Evolutionary conservation across 2,888 invertebrate species (phyloP).

Genomic region (Ichneumon xanthorius): DNA sequence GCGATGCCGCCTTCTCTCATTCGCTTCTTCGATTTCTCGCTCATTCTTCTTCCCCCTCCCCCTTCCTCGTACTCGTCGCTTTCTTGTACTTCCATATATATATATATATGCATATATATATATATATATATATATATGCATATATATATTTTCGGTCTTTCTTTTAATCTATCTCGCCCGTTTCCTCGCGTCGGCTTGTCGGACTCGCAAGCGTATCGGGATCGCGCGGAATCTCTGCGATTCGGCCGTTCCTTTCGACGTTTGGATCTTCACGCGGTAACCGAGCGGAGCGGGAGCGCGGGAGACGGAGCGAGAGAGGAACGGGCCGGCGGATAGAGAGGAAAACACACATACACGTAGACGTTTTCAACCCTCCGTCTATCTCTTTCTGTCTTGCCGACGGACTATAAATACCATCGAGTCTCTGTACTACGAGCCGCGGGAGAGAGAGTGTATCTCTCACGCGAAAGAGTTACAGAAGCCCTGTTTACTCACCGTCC

Average conservation of each 20-base stretch:
- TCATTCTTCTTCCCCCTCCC: constrained; percentile 66
- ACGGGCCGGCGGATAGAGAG: constrained; percentile 44
- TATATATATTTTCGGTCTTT: constrained; percentile 48
- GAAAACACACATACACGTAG: constrained; percentile 12
- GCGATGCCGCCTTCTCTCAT: constrained; percentile 45
- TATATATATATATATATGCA: not conserved
- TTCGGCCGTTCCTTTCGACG: constrained; percentile 76
- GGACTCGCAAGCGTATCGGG: constrained; percentile 67
- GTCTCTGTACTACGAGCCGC: constrained; percentile 64
- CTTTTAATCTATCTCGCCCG: constrained; percentile 41
- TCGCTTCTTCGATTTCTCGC: constrained; percentile 66
- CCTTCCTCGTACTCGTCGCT: constrained; percentile 43
- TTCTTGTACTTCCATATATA: constrained; percentile 29
- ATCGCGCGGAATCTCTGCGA: constrained; percentile 79
- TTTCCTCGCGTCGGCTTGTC: constrained; percentile 39
- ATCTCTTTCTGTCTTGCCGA: constrained; percentile 65
- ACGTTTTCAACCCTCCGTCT: constrained; percentile 49
- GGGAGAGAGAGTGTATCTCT: constrained; percentile 25
- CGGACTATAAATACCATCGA: constrained; percentile 75
- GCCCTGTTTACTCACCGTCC: constrained; percentile 9
- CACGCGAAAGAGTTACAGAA: constrained; percentile 5
- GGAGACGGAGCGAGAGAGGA: constrained; percentile 56
- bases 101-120: not conserved
- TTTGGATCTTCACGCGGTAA: constrained; percentile 70
- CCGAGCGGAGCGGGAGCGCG: constrained; percentile 51